A percentile compares a stretch with the other conserved stretches of the same genome.
Conservation (phyloP, 1,140 invertebrate genomes). For the Drosophila aff. region DNA sequence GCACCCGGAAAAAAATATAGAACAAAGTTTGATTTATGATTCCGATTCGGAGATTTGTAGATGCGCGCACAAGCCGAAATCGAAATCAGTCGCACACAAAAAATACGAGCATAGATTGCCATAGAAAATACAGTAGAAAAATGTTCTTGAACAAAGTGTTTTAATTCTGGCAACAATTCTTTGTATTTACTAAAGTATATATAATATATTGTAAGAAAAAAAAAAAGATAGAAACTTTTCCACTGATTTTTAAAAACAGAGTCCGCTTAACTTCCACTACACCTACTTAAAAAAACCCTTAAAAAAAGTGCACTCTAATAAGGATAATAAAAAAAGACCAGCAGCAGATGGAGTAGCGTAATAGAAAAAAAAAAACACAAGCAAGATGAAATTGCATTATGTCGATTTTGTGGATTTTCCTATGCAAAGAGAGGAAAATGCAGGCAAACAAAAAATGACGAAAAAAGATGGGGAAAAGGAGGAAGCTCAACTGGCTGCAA, state of each 20-base stretch:
- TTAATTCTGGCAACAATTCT: not conserved
- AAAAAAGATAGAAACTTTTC: not conserved
- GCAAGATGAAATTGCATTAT: conserved; percentile 77
- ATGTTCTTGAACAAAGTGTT: not conserved
- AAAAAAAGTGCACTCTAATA: conserved; percentile 35
- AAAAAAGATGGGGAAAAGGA: conserved; percentile 31
- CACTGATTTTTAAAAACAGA: conserved; percentile 22
- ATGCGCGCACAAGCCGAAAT: conserved; percentile 19
- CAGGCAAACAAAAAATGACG: conserved; percentile 21
- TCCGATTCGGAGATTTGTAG: conserved; percentile 44
- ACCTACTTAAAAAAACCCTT: not conserved
- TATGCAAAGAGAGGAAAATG: conserved; percentile 40
- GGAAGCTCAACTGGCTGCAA: conserved; percentile 58
- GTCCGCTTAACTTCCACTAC: conserved; percentile 1
- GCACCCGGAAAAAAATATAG: conserved; percentile 31
- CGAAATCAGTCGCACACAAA: conserved; percentile 19
- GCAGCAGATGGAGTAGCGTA: conserved; percentile 21
- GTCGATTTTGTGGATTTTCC: conserved; percentile 77
- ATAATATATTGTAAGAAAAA: no score
- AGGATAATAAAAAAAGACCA: conserved; percentile 41
- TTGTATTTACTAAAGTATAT: not conserved
- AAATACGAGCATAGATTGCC: conserved; percentile 5
- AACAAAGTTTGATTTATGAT: conserved; percentile 71
- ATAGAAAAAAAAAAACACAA: conserved; percentile 37
- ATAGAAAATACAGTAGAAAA: not conserved